Evolutionary conservation across 2,797 vertebrate genomes (phyloP), one percentile per base, ranked within the genome.

Genomic region (Phoebastria nigripes): DNA sequence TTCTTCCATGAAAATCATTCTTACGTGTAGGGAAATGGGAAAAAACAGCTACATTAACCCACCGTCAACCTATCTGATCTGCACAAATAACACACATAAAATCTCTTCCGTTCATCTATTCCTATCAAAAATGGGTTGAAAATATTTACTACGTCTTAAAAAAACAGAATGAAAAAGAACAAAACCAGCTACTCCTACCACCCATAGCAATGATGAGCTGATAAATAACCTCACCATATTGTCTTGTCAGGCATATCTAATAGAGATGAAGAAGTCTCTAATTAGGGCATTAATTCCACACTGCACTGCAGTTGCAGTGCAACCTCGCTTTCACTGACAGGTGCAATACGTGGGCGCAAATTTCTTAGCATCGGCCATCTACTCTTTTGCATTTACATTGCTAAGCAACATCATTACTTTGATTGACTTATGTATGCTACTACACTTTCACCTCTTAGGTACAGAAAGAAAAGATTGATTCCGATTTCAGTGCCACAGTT

Each of bases 391-490:
- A 91, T 95, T 96, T 91, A 89, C 91, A 92, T 87, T 85, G 87
- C 90, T 95, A 94, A 93, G 93, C 67, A 96, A 93, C 84, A 71
- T 86, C 82, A 88, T 90, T 83, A 85, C 77, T 66, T 86, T 93
- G 83, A 95, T 89, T 96, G 92, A 92, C 85, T 95, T 88, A 70
- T 10, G 41, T 83, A 87, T 67, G 70, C 70, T 74, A 56, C 59
- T 73, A 94, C 83, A 71, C 81, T 90, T 94, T 93, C 90, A 95
- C 94, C 92, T 93, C 86, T 93, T 33, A 59, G 49, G 78, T 80
- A 49, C 29, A 21, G 61, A 80, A 42, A 56, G 52, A 65, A 72
- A 96, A 93, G 77, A 94, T 93, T 88, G 84, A 95, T 96, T 94
- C 85, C 3, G 21, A 42, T 86, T 94, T 87, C 15, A 4, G 65